Conservation (phyloP, 2,113 vertebrate genomes). For the Syrrhaptes paradoxus region DNA sequence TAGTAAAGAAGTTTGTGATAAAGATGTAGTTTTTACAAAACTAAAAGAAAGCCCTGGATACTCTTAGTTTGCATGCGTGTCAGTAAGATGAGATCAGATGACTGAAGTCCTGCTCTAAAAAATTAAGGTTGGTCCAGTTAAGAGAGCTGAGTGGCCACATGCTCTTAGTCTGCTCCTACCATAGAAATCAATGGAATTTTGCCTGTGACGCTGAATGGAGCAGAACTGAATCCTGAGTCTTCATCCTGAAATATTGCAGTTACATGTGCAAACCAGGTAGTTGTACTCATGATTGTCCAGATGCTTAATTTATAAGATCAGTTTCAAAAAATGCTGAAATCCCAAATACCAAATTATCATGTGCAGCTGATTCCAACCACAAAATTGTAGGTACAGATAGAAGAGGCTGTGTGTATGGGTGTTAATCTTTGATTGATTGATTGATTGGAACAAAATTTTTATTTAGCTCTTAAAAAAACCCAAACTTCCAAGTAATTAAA, state of each 20-base stretch:
- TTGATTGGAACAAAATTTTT: not conserved
- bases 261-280: not conserved
- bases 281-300: not conserved
- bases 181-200: not conserved
- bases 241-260: not conserved
- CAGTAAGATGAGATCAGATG: not conserved
- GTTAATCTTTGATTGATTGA: not conserved
- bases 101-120: not conserved
- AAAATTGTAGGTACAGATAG: not conserved
- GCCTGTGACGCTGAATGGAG: not conserved
- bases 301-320: not conserved
- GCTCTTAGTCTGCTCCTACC: not conserved
- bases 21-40: not conserved
- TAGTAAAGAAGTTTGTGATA: not conserved
- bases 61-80: not conserved
- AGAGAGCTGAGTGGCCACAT: not conserved
- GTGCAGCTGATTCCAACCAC: not conserved
- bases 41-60: not conserved
- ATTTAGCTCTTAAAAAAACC: not conserved
- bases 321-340: not conserved
- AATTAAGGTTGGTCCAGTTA: not conserved
- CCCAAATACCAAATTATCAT: not conserved
- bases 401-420: not conserved
- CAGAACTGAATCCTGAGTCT: not conserved
- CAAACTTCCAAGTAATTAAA: not conserved